Base-by-base conservation (phyloP, 2,113 vertebrate species). In the Pelvicachromis taeniatus region DNA sequence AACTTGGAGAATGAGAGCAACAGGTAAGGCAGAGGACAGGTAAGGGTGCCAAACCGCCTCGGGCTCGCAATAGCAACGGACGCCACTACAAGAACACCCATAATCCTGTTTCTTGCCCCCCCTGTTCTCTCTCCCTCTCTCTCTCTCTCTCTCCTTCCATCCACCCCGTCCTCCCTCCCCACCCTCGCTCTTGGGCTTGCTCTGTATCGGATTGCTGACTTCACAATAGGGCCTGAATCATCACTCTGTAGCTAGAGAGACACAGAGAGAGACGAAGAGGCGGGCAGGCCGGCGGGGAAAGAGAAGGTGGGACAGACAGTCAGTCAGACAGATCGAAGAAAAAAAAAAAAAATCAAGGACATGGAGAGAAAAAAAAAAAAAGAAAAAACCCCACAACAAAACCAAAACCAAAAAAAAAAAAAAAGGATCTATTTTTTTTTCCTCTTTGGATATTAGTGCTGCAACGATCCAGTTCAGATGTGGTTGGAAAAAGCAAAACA, bases 151-250 rank as follows among this genome's bases (percentile, higher is more conserved):
- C 12, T 56, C 14, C 10, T 23, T 17, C 65, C 31, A 4, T 55
- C 70, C 11, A 9, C 23, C 42, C 17, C 10, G 35, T 53, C 70
- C 56, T 17, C 68, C 23, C 17, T 56, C 50, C 77, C 70, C 63
- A n/a, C 55, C 77, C 79, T 29, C 10, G 56, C 86, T 91, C 88
- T 82, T 54, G 55, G 87, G 81, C 79, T 86, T 85, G 83, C 87
- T 89, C 86, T 92, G 90, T 93, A 95, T 95, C 91, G 79, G 92
- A 92, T 95, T 95, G 89, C 93, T 83, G 81, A 87, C 90, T 92
- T 91, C 85, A 95, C 94, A 95, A 95, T 93, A 88, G 94, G 78
- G 78, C 91, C 88, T 90, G 92, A 95, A 94, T 93, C 94, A 95
- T 94, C 93, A 90, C 89, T 93, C 88, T 75, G 59, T 63, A 80